Base-by-base conservation (phyloP, 2,797 vertebrate genomes). In the Mallotus villosus region DNA sequence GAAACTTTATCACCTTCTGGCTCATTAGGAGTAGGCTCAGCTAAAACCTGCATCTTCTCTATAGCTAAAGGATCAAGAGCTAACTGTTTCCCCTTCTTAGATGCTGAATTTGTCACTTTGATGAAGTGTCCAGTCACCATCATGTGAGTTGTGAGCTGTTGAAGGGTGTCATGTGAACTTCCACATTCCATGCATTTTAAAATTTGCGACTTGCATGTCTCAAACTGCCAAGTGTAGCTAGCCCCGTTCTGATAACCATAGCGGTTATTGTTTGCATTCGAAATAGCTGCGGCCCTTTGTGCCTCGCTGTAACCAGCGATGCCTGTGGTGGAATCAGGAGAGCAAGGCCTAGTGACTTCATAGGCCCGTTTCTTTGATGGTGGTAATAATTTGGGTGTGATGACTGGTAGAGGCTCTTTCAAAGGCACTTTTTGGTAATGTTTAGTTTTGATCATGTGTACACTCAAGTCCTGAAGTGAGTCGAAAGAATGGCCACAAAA, bases 371-470 rank as follows among this genome's bases (percentile, higher is more conserved):
- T 99, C 93, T 98, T 99, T 34, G 95, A 88, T 59, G 96, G 94
- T 78, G 97, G 93, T 87, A 98, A 91, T 91, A 98, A 88, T 91
- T 99, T 99, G 29, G 95, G 96, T 29, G 96, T 94, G 82, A 99
- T 90, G 74, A 97, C 95, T 72, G 98, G 97, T 76, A 99, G 95
- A 0, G 98, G 98, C 94, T 99, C 97, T 94, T 99, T 99, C 91
- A 99, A 98, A 98, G 98, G 98, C 97, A 99, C 98, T 97, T 99
- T 99, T 95, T 99, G 98, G 95, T 99, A 99, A 95, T 99, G 98
- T 91, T 99, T 99, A 60, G 98, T 99, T 95, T 99, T 99, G 68
- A 99, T 99, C 98, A 99, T 99, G 80, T 99, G 98, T 84, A 99
- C 98, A 0, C 98, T 99, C 88, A 99, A 74, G 78, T 99, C 98